Conservation (phyloP, 2,888 invertebrate species). For the Acanthosepion pharaonis region DNA sequence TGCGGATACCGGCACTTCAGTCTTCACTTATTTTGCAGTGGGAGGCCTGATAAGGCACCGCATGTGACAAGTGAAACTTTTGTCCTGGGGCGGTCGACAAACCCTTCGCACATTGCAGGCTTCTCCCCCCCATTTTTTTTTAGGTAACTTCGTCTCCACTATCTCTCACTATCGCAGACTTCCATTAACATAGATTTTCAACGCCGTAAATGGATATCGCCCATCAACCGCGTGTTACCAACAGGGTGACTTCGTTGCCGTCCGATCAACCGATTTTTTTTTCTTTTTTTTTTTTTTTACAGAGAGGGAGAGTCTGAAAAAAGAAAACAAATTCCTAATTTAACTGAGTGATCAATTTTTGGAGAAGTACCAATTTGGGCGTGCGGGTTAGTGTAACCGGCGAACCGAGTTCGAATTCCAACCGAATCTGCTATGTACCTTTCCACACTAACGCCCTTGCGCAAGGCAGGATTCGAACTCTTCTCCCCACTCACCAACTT, state of each 20-base stretch:
- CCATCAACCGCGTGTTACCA: background rate
- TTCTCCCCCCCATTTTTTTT: background rate
- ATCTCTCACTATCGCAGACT: background rate
- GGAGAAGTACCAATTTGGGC: too few species aligned
- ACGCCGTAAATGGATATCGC: background rate
- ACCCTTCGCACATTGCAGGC: background rate
- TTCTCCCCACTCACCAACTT: too few species aligned
- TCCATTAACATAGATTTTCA: background rate
- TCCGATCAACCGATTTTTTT: background rate
- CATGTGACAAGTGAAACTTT: background rate
- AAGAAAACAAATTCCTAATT: too few species aligned
- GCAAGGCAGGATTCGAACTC: too few species aligned
- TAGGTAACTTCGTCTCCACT: background rate
- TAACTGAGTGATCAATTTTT: too few species aligned
- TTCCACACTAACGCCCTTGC: too few species aligned
- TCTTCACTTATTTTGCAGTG: background rate
- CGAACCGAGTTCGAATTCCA: too few species aligned
- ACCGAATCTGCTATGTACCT: too few species aligned
- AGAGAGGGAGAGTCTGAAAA: too few species aligned
- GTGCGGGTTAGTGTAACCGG: too few species aligned
- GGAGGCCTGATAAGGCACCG: background rate
- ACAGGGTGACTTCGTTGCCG: background rate
- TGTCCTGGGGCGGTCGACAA: background rate
- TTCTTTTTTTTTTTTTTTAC: too few species aligned
- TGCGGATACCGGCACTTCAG: background rate